Conservation (phyloP, 2,113 vertebrate species). For the Phyllostomus hastatus region DNA sequence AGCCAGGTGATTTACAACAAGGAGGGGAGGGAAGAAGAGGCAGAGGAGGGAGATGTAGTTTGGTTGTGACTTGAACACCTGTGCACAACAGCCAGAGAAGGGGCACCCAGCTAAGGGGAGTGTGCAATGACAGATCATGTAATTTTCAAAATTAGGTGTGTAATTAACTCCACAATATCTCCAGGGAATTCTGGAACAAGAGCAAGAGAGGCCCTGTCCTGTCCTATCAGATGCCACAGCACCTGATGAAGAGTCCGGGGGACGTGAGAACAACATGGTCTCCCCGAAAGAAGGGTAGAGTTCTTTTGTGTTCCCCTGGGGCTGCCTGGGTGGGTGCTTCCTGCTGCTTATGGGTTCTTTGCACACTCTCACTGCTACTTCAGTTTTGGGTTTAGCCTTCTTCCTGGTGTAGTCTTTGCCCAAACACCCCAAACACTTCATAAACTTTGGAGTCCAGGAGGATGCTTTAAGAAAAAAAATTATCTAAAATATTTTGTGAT, state of each 20-base stretch:
- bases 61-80: slow-evolving; percentile 19
- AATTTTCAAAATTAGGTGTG: neutral
- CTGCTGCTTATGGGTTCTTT: fast-evolving
- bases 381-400: neutral
- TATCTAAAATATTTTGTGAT: neutral
- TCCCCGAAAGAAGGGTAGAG: neutral
- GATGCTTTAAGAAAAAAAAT: neutral
- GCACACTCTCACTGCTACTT: fast-evolving
- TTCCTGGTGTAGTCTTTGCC: neutral
- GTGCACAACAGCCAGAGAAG: neutral
- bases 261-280: neutral
- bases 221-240: no score
- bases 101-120: neutral
- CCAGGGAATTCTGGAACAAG: neutral
- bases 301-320: fast-evolving
- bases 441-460: neutral
- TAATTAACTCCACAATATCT: neutral
- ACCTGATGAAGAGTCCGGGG: neutral
- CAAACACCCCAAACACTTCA: neutral
- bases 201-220: neutral
- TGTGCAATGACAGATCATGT: neutral
- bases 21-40: neutral
- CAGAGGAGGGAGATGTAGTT: neutral
- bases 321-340: neutral
- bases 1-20: neutral